phyloP scores from a whole-genome alignment of 2,888 invertebrate genomes.

The Trissonchulus latispiculum region DNA sequence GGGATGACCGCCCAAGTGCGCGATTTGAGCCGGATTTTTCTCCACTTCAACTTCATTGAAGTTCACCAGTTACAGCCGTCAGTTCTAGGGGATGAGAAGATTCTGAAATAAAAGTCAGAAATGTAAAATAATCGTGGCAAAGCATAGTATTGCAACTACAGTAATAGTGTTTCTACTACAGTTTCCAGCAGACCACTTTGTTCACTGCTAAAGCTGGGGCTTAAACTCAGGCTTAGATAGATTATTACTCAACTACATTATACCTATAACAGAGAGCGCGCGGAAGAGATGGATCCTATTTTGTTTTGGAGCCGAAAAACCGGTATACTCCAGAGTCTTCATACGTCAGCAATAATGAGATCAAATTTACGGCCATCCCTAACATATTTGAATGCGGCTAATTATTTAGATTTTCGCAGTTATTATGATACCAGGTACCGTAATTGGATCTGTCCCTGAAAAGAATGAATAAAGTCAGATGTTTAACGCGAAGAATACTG shows the following conservation, averaged over 20 bases:
- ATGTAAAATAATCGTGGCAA: too few relatives aligned
- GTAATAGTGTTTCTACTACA: too few relatives aligned
- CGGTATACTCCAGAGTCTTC: constrained; percentile 36
- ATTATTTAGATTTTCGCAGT: constrained; percentile 32
- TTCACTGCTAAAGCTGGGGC: too few relatives aligned
- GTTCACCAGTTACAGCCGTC: background rate
- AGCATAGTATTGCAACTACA: too few relatives aligned
- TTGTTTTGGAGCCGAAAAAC: constrained; percentile 35
- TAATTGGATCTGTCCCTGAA: constrained; percentile 37
- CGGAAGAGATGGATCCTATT: constrained; percentile 26
- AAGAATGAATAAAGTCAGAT: too few relatives aligned
- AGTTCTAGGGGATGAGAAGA: background rate
- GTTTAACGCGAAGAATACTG: too few relatives aligned
- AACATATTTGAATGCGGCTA: constrained; percentile 32
- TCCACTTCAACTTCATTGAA: constrained; percentile 14
- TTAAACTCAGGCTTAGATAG: too few relatives aligned
- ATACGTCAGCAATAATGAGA: constrained; percentile 38
- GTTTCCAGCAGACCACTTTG: too few relatives aligned
- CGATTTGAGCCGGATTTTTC: constrained; percentile 11
- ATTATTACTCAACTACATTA: too few relatives aligned
- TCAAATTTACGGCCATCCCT: constrained; percentile 24
- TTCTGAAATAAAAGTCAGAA: too few relatives aligned
- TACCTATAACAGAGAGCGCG: constrained; percentile 10
- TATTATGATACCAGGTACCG: constrained; percentile 37
- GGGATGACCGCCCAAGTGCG: constrained; percentile 16